Evolutionary conservation across 2,797 vertebrate genomes (phyloP), one percentile per base, ranked within the genome.

Genomic region (Poeciliopsis turneri): DNA sequence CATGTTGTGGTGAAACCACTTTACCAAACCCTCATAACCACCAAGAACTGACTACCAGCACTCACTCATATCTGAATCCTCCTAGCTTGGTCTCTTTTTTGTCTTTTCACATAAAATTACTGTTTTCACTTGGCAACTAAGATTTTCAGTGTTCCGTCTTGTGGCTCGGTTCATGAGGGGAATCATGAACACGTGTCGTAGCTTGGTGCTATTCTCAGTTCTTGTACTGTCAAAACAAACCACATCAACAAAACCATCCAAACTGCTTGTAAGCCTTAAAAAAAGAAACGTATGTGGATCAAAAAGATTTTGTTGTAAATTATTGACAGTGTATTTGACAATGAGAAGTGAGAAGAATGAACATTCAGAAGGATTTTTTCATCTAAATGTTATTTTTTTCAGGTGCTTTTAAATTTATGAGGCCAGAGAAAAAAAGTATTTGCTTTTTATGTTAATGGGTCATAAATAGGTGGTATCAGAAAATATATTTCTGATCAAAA

Each of bases 1-100:
- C 98, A 99, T 81, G 94, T 99, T 72, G 95, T 99, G 75, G 91
- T 99, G 90, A 99, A 99, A 78, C 97, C 98, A 0, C 86, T 98
- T 82, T 99, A 99, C 94, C 98, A 99, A 87, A 96, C 94, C 75
- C 96, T 99, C 82, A 96, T 98, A 76, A 93, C 95, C 75, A 88
- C 90, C 80, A 97, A 97, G 91, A 96, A 97, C 90, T 98, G 89
- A 96, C 53, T 72, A 45, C 41, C 71, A 25, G 18, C 75, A 82
- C 76, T 81, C 78, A 46, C 70, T 86, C 80, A 86, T 79, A 84
- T 86, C 84, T 71, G 82, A 72, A 15, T 68, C 80, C 30, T 57
- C 53, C 28, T 59, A 61, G 76, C 77, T 41, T 23, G 71, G 43
- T 79, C 72, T 43, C 57, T 78, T 57, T 13, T 68, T 55, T 0